Evolutionary conservation across 2,113 vertebrate species (phyloP), one percentile per base, ranked within the genome.

Genomic region (Theristicus caerulescens): DNA sequence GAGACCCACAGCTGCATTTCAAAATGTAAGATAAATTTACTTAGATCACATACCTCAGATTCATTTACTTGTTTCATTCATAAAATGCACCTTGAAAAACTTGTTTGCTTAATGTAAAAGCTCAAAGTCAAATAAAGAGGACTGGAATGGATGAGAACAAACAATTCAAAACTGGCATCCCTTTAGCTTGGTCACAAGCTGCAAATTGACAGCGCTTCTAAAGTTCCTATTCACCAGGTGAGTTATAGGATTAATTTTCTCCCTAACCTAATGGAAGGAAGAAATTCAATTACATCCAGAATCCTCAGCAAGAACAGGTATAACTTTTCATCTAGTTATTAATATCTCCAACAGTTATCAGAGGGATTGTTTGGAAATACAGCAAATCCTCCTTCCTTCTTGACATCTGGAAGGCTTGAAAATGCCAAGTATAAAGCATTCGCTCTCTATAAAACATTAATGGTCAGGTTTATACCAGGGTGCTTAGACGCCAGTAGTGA

Each of bases 181-280:
- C 65, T 81, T 89, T 82, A 92, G 73, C 16, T 79, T 81, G 32
- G 47, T 82, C 86, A 85, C 11, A 47, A 66, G n/a, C 55, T 74
- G 51, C 73, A 94, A 70, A 85, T 10, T 70, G 52, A 90, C 32
- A 34, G 47, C 3, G 4, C 18, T 89, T 24, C 47, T 64, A 2
- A 69, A 70, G 42, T 55, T 91, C 59, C 42, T 71, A 29, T 46
- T 61, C 42, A 32, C 47, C 57, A 54, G n/a, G 6, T 67, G 82
- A 95, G 47, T 84, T 74, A 88, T 19, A 62, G 80, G n/a, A 82
- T 80, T 90, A 36, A 86, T 96, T 96, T 94, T 74, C 73, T 84
- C 21, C 18, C 29, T 71, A 55, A 59, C 4, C 4, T 84, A 78
- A 93, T 61, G 72, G 86, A 84, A 93, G 51, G 34, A 90, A 84